Evolutionary conservation across 2,888 invertebrate genomes (phyloP).

Genomic region (Caradrina clavipalpis): DNA sequence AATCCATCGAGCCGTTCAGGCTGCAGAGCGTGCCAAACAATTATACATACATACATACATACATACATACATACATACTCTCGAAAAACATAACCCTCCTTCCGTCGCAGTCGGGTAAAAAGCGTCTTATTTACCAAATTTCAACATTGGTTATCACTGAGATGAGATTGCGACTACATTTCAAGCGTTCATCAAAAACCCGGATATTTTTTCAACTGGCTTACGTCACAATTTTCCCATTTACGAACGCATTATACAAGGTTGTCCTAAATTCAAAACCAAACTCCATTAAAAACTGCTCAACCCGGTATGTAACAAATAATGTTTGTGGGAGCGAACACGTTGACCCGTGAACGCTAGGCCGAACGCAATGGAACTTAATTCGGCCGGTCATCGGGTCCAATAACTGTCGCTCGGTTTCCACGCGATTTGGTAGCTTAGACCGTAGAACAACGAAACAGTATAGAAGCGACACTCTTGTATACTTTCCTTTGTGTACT

Average conservation of each 20-base stretch:
- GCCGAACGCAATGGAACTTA: conserved; percentile 70
- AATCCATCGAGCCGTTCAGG: no score
- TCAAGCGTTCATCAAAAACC: no score
- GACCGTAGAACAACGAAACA: conserved; percentile 13
- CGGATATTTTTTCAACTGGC: no score
- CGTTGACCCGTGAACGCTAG: conserved; percentile 65
- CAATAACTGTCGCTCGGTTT: conserved; percentile 78
- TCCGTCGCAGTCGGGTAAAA: no score
- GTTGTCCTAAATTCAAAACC: background rate
- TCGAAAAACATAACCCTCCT: no score
- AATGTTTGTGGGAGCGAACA: conserved; percentile 59
- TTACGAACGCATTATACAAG: background rate
- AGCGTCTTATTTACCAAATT: no score
- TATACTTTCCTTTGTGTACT: background rate
- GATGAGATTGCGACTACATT: no score
- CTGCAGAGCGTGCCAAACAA: no score
- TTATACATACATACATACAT: no score
- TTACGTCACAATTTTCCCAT: no score
- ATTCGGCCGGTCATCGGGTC: conserved; percentile 71
- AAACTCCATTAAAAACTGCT: conserved; percentile 34
- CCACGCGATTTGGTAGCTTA: conserved; percentile 70
- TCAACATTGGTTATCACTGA: no score
- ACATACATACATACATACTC: no score
- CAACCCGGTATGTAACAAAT: conserved; percentile 43
- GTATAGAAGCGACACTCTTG: conserved; percentile 11